Evolutionary conservation across 2,888 invertebrate species (phyloP), one percentile per base, ranked within the genome.

Genomic region (Ichneumoninae sp.): DNA sequence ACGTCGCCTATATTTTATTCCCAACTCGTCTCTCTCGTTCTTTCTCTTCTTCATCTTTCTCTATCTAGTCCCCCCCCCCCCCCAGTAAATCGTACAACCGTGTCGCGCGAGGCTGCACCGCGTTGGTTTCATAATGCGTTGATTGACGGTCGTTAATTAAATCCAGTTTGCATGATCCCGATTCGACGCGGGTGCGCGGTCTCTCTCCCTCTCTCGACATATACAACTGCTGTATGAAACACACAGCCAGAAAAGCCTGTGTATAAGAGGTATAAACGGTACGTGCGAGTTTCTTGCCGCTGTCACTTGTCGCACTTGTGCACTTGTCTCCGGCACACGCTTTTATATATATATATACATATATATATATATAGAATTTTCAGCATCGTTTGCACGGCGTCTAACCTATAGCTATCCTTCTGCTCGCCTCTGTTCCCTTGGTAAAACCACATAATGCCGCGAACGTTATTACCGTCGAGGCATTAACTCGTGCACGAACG

Each of bases 111-210:
- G 36, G 63, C 81, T 50, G 26, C 54, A 71, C 52, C 71, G 47
- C 69, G 54, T 22, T 47, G 81, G 83, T 89, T 87, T 89, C 87
- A 85, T 86, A 89, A 89, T 87, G 83, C 82, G 82, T 77, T 87
- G 87, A 88, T 88, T 88, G 86, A 87, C 84, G 80, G 87, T 63
- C 74, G 86, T 89, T 89, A 91, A 91, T 91, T 91, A 91, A 91
- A 89, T 90, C 89, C 88, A 89, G 88, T 87, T 86, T 88, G 89
- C 87, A 83, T 86, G 89, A 86, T 88, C 83, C 79, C 87, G 85
- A 90, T 89, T 88, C 86, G 87, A 88, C 83, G 81, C 79, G 85
- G 69, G 68, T 54, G 57, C 30, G n/a, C 79, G 79, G 57, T 36
- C 65, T 80, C 68, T 74, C 76, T 74, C 73, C 63, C 63, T 70